Base-by-base conservation (phyloP, 2,888 invertebrate species). In the Agrotis exclamationis region DNA sequence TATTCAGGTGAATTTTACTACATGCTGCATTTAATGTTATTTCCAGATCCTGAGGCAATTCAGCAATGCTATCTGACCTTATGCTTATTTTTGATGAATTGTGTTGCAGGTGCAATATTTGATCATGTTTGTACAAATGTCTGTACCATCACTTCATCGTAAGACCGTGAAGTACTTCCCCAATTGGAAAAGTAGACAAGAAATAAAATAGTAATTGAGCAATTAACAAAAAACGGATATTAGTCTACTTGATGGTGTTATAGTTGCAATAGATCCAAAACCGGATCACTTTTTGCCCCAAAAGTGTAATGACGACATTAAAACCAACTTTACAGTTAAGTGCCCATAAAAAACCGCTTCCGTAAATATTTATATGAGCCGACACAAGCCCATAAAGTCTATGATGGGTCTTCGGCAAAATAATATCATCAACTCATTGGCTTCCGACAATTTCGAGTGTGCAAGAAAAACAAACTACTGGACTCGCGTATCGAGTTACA, bases 381-480 rank as follows among this genome's bases (percentile, higher is more conserved):
- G 80, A 65, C 76, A 76, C 51, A 70, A 60, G 69, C 70, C 72
- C 85, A 84, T 86, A 86, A 86, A 87, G 79, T 81, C 79, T 81
- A 80, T 69, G 76, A 76, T 64, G 85, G 87, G 82, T 81, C 83
- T 86, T 88, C 85, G 80, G 87, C 91, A 86, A 92, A 92, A 92
- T 89, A 87, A 92, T 91, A 91, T 93, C 91, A 92, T 93, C 91
- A 91, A 85, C 90, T 89, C 85, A 90, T 90, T 92, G 90, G 91
- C 93, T 94, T 90, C 93, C 90, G 92, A 91, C 91, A 91, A 93
- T 93, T 93, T 91, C 73, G 88, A 90, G 90, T 88, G 92, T 87
- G 85, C 85, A 90, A 93, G 92, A 93, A 94, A 93, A 94, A 95
- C 92, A 94, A 91, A 93, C 93, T 90, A 88, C 90, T 93, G 94